phyloP scores from a whole-genome alignment of 1,140 invertebrate genomes.

The Drosophila erecta region DNA sequence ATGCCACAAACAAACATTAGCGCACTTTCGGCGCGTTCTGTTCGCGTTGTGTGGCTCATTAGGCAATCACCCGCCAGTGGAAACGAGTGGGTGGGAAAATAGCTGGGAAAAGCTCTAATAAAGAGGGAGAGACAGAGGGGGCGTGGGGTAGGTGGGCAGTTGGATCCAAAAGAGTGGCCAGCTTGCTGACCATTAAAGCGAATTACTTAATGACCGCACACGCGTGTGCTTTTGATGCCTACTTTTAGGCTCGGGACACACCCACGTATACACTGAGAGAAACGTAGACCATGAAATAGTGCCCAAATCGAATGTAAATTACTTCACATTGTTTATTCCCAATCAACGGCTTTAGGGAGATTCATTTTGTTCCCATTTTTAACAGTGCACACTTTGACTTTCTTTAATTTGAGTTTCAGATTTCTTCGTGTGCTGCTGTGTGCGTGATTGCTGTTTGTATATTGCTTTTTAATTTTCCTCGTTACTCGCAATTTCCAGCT shows the following conservation, averaged over 20 bases:
- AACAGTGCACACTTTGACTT: constrained; percentile 36
- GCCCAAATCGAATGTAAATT: no score
- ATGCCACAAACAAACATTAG: constrained; percentile 78
- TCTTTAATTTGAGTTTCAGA: constrained; percentile 64
- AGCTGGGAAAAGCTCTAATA: neutral
- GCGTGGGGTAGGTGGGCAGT: neutral
- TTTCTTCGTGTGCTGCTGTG: constrained; percentile 46
- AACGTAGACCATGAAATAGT: neutral
- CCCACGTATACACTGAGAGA: constrained; percentile 17
- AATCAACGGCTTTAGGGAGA: no score
- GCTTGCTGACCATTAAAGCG: constrained; percentile 64
- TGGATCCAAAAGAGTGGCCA: constrained; percentile 21
- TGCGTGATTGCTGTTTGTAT: constrained; percentile 79
- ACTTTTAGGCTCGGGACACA: constrained; percentile 59
- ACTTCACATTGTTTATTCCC: no score
- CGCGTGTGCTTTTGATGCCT: constrained; percentile 74
- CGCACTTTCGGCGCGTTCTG: constrained; percentile 67
- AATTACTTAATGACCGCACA: constrained; percentile 81
- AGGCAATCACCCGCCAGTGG: constrained; percentile 29
- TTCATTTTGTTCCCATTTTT: neutral
- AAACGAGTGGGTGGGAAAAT: constrained; percentile 6
- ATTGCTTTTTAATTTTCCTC: constrained; percentile 81
- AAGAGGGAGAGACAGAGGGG: neutral
- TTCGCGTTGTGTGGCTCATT: constrained; percentile 72
- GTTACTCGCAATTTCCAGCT: constrained; percentile 68